Percentiles rank a stretch among this genome's conserved stretches.
These are phyloP conservation scores for Bucco capensis DNA, from an alignment of 2,113 vertebrate species.

Conservation along the genomic window DNA sequence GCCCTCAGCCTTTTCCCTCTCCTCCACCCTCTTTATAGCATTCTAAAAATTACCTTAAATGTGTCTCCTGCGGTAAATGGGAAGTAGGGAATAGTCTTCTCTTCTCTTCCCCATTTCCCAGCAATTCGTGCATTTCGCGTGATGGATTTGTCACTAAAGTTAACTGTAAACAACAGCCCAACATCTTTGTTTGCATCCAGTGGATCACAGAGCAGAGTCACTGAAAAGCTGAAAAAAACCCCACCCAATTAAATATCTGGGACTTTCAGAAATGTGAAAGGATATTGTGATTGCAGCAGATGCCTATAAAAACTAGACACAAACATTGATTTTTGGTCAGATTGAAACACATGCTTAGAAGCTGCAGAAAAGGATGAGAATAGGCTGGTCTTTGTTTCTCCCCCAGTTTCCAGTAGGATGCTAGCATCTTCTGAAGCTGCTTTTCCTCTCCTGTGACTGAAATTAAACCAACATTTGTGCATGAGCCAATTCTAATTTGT, in stretches of 20 bases:
- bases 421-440: background rate
- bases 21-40: background rate
- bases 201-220: slow-evolving; percentile 76
- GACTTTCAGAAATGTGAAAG: background rate
- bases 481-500: background rate
- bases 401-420: background rate
- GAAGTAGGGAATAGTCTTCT: slow-evolving; percentile 85
- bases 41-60: slow-evolving; percentile 79
- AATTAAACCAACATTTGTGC: background rate
- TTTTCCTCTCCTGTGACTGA: background rate
- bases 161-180: slow-evolving; percentile 82
- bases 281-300: background rate
- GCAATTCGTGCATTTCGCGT: slow-evolving; percentile 81
- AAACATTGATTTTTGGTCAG: background rate
- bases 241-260: background rate
- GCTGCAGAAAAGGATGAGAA: background rate
- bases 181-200: slow-evolving; percentile 77
- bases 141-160: slow-evolving; percentile 82
- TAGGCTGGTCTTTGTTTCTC: background rate
- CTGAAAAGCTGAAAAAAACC: slow-evolving; percentile 76
- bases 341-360: background rate
- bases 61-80: slow-evolving; percentile 84
- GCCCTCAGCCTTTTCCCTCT: background rate
- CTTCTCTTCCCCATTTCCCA: slow-evolving; percentile 83
- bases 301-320: background rate